Evolutionary conservation across 2,888 invertebrate species (phyloP), one percentile per base, ranked within the genome.

Genomic region (Hypselothyrea guttata): DNA sequence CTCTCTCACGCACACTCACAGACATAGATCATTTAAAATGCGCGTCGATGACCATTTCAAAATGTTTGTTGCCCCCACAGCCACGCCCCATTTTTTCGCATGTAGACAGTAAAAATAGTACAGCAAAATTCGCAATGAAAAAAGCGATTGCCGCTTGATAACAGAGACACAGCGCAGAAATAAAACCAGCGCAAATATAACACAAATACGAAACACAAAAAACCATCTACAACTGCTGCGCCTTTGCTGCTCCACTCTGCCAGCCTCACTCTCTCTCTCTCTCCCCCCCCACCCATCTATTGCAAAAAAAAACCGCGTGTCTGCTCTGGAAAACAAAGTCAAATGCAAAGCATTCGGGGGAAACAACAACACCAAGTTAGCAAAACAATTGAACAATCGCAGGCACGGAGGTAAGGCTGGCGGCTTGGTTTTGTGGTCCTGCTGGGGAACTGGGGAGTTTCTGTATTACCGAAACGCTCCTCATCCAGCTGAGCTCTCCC

Each of bases 41-140:
- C 86, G 76, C 85, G 82, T 84, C 86, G 85, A 86, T 86, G 86
- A 83, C 81, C 83, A 85, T 84, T 84, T 86, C 73, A 82, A 85
- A 84, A 85, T 84, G 85, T 64, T 77, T 68, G 70, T 48, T 62
- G 42, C 56, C 59, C 44, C 53, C 54, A 42, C 62, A 40, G 42
- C 67, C 61, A 71, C 71, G 60, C 60, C 64, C 56, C 45, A 33
- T 42, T 58, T 49, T 58, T 54, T 37, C 56, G 52, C 49, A 46
- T 62, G 81, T 81, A 85, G 86, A 82, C 86, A 67, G 60, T 71
- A 72, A 75, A 85, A 85, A 82, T 70, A 83, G 79, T 75, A 38
- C 55, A 42, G 28, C 40, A 73, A 68, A 69, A 61, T 60, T 47
- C 46, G 31, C 35, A 7, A 7, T 11, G 45, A 61, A 67, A 62